Conservation (phyloP, 92 coral and sea anemone genomes). For the Epizoanthus stellaris region DNA sequence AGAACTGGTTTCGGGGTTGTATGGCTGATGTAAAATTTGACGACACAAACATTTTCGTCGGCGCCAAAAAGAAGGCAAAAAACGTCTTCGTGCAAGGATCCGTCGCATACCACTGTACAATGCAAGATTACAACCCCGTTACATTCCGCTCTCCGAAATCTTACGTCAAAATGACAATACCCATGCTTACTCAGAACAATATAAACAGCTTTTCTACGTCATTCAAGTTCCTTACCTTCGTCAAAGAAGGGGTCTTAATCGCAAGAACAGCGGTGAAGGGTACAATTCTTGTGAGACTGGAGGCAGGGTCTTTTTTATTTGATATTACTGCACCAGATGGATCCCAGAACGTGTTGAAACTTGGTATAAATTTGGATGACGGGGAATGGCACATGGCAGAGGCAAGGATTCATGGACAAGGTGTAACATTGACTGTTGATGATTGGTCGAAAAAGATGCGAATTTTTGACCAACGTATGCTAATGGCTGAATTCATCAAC, state of each 20-base stretch:
- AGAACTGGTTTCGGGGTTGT: constrained; percentile 70
- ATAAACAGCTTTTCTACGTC: constrained; percentile 68
- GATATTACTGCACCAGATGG: constrained; percentile 69
- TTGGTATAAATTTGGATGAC: constrained; percentile 73
- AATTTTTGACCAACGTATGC: constrained; percentile 31
- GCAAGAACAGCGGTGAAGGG: constrained; percentile 69
- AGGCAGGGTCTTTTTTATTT: constrained; percentile 68
- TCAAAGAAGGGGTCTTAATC: constrained; percentile 72
- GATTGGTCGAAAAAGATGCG: neutral
- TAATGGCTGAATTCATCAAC: constrained; percentile 61
- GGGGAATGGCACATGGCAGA: constrained; percentile 94
- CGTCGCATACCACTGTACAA: constrained; percentile 63
- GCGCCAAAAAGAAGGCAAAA: constrained; percentile 19
- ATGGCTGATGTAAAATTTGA: constrained; percentile 73
- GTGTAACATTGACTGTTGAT: constrained; percentile 50
- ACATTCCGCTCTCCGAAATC: constrained; percentile 67
- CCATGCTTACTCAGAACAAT: constrained; percentile 41
- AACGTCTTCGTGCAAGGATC: constrained; percentile 49
- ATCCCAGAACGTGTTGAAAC: constrained; percentile 48
- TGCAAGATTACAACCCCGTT: constrained; percentile 64
- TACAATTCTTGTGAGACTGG: constrained; percentile 64
- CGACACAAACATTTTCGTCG: constrained; percentile 54
- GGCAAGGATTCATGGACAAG: constrained; percentile 49
- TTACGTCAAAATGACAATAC: constrained; percentile 67
- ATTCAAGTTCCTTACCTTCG: constrained; percentile 81